phyloP scores from a whole-genome alignment of 53 echinoderm and acorn worm genomes.

The Hippasteria phrygiana region DNA sequence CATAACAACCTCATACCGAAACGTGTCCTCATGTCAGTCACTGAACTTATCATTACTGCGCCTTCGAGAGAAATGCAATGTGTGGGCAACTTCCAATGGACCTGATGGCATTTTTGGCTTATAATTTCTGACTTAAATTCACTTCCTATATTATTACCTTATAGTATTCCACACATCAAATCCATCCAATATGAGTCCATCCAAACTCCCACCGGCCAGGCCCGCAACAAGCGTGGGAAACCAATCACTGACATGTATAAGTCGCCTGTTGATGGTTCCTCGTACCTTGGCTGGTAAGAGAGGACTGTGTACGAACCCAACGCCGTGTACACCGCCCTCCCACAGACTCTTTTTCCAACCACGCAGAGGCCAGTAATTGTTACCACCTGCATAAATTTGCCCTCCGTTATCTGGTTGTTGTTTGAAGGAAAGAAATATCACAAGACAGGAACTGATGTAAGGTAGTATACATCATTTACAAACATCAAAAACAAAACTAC shows the following conservation, averaged over 20 bases:
- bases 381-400: constrained; percentile 64
- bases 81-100: no score
- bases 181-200: constrained; percentile 77
- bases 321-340: constrained; percentile 92
- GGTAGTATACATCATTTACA: neutral
- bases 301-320: constrained; percentile 86
- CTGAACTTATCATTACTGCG: no score
- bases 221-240: constrained; percentile 88
- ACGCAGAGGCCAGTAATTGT: constrained; percentile 96
- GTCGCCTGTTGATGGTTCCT: constrained; percentile 77
- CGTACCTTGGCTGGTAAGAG: constrained; percentile 62
- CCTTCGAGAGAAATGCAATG: no score
- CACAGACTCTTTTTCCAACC: constrained; percentile 85
- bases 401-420: constrained; percentile 87
- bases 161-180: constrained; percentile 82
- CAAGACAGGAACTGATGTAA: neutral
- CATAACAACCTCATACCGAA: no score
- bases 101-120: neutral
- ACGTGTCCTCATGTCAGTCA: no score
- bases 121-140: neutral
- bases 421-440: neutral
- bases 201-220: constrained; percentile 72
- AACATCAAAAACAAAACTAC: no score
- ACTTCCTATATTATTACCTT: constrained; percentile 42
- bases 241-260: constrained; percentile 96